Evolutionary conservation across 1,140 invertebrate genomes (phyloP).

Genomic region (Drosophila littoralis): DNA sequence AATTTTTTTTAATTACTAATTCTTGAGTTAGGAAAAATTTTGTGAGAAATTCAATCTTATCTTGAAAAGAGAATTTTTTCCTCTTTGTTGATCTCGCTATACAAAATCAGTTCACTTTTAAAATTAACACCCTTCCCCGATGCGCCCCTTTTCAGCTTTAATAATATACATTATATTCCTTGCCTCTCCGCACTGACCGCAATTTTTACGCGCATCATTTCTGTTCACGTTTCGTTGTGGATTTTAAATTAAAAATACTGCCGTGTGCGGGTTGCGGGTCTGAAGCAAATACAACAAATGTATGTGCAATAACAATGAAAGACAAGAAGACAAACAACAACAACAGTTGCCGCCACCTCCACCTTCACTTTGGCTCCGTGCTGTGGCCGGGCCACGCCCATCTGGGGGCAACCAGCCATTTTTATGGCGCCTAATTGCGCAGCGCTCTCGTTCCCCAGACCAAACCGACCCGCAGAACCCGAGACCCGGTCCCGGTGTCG

Average conservation of each 20-base stretch:
- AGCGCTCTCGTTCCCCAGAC: constrained; percentile 38
- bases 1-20: too few species aligned
- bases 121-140: too few species aligned
- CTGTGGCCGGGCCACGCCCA: constrained; percentile 61
- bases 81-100: too few species aligned
- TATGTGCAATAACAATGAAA: constrained; percentile 41
- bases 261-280: constrained; percentile 60
- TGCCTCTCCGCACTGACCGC: constrained; percentile 19
- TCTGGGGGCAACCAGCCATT: constrained; percentile 68
- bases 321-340: constrained; percentile 70
- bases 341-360: constrained; percentile 10
- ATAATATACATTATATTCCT: neutral
- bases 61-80: too few species aligned
- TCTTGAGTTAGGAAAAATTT: too few species aligned
- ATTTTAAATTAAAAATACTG: constrained; percentile 79
- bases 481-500: constrained; percentile 27
- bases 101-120: too few species aligned
- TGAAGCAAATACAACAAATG: constrained; percentile 28
- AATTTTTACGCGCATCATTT: constrained; percentile 51
- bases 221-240: constrained; percentile 64
- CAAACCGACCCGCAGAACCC: constrained; percentile 19
- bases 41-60: too few species aligned
- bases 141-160: neutral
- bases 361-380: neutral
- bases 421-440: constrained; percentile 82